phyloP scores from a whole-genome alignment of 2,797 vertebrate genomes.

The Cottoperca gobio region DNA sequence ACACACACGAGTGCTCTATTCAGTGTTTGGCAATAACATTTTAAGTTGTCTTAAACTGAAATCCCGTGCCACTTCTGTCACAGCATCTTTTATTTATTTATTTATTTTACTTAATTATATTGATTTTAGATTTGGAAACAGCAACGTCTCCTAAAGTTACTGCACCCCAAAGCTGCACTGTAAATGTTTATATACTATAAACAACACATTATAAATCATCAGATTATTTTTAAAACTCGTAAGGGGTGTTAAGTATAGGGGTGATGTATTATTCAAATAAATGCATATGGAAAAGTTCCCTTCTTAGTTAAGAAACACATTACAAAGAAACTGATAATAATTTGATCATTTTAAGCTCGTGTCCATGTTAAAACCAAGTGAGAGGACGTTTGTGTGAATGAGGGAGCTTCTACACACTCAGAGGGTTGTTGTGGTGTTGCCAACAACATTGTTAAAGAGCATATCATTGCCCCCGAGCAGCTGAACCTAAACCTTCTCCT shows the following conservation, averaged over 20 bases:
- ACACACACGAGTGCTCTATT: constrained; percentile 1
- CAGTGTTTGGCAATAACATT: constrained; percentile 29
- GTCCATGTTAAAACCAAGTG: constrained; percentile 3
- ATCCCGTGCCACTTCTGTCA: background rate
- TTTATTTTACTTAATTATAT: too few species aligned
- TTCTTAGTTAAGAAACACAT: background rate
- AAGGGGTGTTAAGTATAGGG: too few species aligned
- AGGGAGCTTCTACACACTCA: constrained; percentile 10
- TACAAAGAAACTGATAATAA: background rate
- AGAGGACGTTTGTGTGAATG: background rate
- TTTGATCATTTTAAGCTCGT: constrained; percentile 19
- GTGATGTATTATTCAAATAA: background rate
- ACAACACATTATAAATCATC: constrained; percentile 12
- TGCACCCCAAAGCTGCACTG: background rate
- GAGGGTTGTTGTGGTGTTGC: constrained; percentile 15
- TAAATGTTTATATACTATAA: constrained; percentile 16
- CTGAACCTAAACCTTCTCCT: constrained; percentile 13
- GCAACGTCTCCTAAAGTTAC: constrained; percentile 6
- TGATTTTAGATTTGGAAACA: constrained; percentile 1
- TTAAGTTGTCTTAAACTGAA: constrained; percentile 6
- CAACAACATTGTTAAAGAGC: constrained; percentile 18
- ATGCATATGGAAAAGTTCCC: background rate
- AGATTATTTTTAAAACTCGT: constrained; percentile 6
- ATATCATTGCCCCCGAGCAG: background rate
- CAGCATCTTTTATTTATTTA: background rate